Evolutionary conservation across 2,113 vertebrate genomes (phyloP).

Genomic region (Salvator merianae): DNA sequence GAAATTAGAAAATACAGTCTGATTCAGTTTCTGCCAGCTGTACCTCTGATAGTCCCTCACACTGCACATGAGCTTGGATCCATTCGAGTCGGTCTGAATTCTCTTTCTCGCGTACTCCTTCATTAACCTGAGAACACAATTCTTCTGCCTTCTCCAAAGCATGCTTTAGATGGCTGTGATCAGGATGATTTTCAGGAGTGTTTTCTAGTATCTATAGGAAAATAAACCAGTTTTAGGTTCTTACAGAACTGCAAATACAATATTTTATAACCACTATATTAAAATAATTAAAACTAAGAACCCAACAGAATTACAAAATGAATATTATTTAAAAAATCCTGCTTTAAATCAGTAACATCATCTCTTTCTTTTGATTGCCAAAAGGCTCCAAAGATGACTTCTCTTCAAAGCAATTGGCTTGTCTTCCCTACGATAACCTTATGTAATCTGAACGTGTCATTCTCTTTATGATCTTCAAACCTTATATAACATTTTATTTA

Average conservation of each 20-base stretch:
- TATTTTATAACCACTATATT: neutral
- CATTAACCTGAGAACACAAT: constrained; percentile 97
- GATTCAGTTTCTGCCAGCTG: neutral
- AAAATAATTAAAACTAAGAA: neutral
- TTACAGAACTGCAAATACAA: neutral
- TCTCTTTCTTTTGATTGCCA: neutral
- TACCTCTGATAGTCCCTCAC: constrained; percentile 97
- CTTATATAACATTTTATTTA: neutral
- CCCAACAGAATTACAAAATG: neutral
- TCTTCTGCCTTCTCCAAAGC: constrained; percentile 98
- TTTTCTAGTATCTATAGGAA: constrained; percentile 90
- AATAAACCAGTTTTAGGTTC: neutral
- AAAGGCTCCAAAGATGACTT: neutral
- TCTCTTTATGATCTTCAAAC: neutral
- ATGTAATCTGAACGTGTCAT: neutral
- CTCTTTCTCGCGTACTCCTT: constrained; percentile 97
- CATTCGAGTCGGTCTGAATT: constrained; percentile 98
- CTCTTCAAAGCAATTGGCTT: constrained; percentile 4
- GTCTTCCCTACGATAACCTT: neutral
- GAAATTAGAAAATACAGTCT: neutral
- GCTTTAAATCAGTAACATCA: neutral
- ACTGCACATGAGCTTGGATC: constrained; percentile 98
- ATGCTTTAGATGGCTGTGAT: constrained; percentile 93
- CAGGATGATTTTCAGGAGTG: constrained; percentile 94
- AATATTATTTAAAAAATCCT: neutral